Conservation (phyloP, 2,797 vertebrate genomes). For the Oreortyx pictus region DNA sequence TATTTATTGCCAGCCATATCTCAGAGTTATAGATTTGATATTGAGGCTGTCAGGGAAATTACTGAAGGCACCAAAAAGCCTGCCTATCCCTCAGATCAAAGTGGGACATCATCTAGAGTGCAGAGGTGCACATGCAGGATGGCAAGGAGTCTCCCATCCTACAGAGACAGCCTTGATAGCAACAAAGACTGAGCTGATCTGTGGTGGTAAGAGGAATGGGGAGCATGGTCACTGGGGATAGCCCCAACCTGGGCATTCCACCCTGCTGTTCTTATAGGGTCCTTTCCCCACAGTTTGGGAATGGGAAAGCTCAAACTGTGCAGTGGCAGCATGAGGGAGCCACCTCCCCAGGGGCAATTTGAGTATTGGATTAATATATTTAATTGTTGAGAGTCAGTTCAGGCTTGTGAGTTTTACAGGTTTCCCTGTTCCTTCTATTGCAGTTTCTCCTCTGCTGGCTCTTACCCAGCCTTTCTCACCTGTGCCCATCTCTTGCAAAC, state of each 20-base stretch:
- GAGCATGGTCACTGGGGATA: fast-evolving
- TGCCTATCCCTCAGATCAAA: neutral
- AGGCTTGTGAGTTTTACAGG: neutral
- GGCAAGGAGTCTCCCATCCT: neutral
- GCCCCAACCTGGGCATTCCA: neutral
- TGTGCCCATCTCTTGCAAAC: fast-evolving
- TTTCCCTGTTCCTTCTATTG: neutral
- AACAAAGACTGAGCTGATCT: neutral
- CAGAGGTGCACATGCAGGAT: fast-evolving
- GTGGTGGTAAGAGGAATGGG: neutral
- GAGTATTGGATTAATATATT: neutral
- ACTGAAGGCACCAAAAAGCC: neutral
- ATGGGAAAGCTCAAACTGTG: neutral
- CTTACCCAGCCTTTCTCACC: neutral
- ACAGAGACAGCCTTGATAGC: neutral
- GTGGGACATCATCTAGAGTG: neutral
- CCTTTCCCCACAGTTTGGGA: neutral
- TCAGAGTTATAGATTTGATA: conserved; percentile 4
- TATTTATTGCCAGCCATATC: conserved; percentile 26
- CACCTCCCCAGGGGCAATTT: neutral
- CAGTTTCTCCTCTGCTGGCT: neutral
- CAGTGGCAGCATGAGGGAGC: neutral
- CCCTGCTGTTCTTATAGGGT: neutral
- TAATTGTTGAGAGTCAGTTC: neutral
- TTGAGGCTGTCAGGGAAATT: neutral